Evolutionary conservation across 2,113 vertebrate species (phyloP).

Genomic region (Alouatta palliata): DNA sequence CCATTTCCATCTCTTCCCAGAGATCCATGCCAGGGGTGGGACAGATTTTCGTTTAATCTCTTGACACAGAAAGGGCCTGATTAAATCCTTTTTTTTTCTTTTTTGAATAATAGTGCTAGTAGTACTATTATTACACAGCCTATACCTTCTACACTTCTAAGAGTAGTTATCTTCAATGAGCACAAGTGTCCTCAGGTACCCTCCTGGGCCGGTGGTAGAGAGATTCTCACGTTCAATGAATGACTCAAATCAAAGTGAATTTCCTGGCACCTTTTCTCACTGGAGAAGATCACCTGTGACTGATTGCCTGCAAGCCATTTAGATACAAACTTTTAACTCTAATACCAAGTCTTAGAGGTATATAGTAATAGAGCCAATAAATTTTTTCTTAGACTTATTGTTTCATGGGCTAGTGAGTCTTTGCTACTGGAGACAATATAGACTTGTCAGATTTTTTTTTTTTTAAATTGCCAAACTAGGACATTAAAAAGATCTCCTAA

Average conservation of each 20-base stretch:
- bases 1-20: neutral
- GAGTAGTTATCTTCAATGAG: neutral
- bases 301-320: neutral
- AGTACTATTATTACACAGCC: neutral
- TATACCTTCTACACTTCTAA: neutral
- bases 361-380: neutral
- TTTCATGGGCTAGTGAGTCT: neutral
- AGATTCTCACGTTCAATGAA: neutral
- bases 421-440: neutral
- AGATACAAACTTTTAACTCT: neutral
- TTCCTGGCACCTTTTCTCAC: neutral
- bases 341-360: neutral
- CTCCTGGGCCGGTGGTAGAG: neutral
- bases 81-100: neutral
- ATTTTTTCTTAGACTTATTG: neutral
- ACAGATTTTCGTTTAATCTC: neutral
- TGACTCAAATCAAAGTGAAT: neutral
- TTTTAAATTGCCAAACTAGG: neutral
- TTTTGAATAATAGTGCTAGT: neutral
- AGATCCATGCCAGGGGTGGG: fast-evolving
- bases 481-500: neutral
- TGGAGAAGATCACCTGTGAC: neutral
- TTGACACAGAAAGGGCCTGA: neutral
- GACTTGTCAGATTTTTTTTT: neutral
- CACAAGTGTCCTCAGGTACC: neutral